Evolutionary conservation across 2,888 invertebrate species (phyloP).

Genomic region (Neria commutata): DNA sequence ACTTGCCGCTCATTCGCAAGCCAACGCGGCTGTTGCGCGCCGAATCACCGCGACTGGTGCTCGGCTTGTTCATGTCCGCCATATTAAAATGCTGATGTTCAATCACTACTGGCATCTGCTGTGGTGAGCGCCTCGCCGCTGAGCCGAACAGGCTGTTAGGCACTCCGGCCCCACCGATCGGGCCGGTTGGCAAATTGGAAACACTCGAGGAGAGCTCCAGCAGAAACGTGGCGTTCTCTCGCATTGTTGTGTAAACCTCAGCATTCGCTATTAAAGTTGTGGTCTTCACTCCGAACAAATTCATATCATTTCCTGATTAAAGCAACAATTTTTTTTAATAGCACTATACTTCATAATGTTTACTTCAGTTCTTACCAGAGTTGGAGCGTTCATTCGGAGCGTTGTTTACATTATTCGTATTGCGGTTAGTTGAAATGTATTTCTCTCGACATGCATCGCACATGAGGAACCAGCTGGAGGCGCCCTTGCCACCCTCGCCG

Average conservation of each 20-base stretch:
- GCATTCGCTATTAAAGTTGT: conserved; percentile 59
- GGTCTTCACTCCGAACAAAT: conserved; percentile 59
- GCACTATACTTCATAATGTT: background rate
- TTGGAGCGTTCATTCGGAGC: conserved; percentile 53
- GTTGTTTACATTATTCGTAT: conserved; percentile 57
- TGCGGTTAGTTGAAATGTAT: conserved; percentile 62
- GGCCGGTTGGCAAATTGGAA: conserved; percentile 38
- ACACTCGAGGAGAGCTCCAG: conserved; percentile 82
- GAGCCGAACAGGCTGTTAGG: conserved; percentile 16
- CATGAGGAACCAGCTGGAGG: conserved; percentile 87
- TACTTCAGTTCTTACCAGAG: conserved; percentile 28
- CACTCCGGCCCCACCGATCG: conserved; percentile 2
- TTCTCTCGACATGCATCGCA: conserved; percentile 91
- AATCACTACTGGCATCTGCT: conserved; percentile 60
- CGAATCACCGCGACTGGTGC: conserved; percentile 58
- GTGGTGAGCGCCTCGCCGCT: conserved; percentile 51
- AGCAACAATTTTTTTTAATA: background rate
- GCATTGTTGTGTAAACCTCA: conserved; percentile 70
- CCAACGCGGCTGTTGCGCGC: conserved; percentile 56
- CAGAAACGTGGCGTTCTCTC: conserved; percentile 92
- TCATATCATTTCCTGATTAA: conserved; percentile 56
- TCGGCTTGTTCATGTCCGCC: conserved; percentile 57
- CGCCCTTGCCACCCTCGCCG: conserved; percentile 81
- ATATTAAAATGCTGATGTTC: conserved; percentile 58
- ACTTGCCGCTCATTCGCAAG: conserved; percentile 48